Conservation (phyloP, 2,113 vertebrate genomes). For the Labeo rohita region DNA sequence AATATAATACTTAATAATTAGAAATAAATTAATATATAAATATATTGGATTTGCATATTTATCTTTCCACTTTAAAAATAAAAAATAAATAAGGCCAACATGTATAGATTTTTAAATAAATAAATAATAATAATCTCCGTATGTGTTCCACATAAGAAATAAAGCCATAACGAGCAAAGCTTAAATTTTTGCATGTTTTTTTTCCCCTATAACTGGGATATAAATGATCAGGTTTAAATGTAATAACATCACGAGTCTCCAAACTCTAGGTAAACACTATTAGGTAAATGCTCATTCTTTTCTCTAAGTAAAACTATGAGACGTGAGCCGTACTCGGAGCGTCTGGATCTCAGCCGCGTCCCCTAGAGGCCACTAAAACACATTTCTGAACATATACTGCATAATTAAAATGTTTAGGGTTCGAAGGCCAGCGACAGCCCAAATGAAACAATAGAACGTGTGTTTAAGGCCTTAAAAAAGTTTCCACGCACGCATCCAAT, state of each 20-base stretch:
- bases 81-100: not conserved
- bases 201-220: not conserved
- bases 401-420: slow-evolving; percentile 32
- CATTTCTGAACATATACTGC: slow-evolving; percentile 10
- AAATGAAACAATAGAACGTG: slow-evolving; percentile 33
- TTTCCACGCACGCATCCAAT: not conserved
- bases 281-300: too few relatives aligned
- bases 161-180: not conserved
- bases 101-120: not conserved
- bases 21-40: not conserved
- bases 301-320: too few relatives aligned
- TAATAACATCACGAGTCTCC: not conserved
- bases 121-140: not conserved
- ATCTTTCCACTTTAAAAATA: too few relatives aligned
- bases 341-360: not conserved
- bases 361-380: slow-evolving; percentile 40
- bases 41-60: not conserved
- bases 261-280: not conserved
- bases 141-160: not conserved
- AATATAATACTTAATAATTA: too few relatives aligned
- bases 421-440: not conserved
- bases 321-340: not conserved
- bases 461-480: slow-evolving; percentile 25
- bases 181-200: not conserved
- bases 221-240: not conserved